Conservation (phyloP, 2,888 invertebrate genomes). For the Stictocephala bisonia region DNA sequence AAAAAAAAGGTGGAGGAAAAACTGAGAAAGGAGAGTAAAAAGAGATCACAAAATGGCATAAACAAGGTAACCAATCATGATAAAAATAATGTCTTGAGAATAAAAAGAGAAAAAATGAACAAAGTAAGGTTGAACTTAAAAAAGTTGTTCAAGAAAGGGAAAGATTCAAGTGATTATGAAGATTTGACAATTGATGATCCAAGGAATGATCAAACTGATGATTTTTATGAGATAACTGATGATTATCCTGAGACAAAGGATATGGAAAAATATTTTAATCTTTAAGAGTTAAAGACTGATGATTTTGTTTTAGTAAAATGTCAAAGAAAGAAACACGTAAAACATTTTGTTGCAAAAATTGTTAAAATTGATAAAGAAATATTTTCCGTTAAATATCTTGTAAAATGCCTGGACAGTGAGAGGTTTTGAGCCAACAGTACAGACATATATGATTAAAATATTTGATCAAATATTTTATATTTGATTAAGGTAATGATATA, state of each 20-base stretch:
- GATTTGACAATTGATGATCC: slow-evolving; percentile 29
- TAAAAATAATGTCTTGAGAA: background rate
- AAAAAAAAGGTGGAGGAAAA: no score
- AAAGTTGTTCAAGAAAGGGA: background rate
- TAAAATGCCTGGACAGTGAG: slow-evolving; percentile 38
- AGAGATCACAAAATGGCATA: background rate
- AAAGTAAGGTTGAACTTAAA: slow-evolving; percentile 23
- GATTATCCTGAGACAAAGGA: slow-evolving; percentile 34
- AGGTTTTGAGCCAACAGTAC: slow-evolving; percentile 26
- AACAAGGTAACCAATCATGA: background rate
- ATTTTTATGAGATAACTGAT: background rate
- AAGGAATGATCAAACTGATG: slow-evolving; percentile 16
- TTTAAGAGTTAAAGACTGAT: slow-evolving; percentile 3
- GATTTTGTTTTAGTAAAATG: slow-evolving; percentile 24
- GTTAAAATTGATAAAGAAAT: slow-evolving; percentile 12
- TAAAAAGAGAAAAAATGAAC: background rate
- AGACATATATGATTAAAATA: slow-evolving; percentile 23
- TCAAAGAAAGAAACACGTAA: slow-evolving; percentile 31
- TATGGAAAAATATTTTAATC: slow-evolving; percentile 11
- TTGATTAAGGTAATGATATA: slow-evolving; percentile 26
- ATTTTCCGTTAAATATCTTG: slow-evolving; percentile 39
- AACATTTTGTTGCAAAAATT: slow-evolving; percentile 39
- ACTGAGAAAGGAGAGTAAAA: background rate
- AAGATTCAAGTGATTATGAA: slow-evolving; percentile 15
- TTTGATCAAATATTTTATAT: no score